Base-by-base conservation (phyloP, 2,113 vertebrate genomes). In the Lampris incognitus region DNA sequence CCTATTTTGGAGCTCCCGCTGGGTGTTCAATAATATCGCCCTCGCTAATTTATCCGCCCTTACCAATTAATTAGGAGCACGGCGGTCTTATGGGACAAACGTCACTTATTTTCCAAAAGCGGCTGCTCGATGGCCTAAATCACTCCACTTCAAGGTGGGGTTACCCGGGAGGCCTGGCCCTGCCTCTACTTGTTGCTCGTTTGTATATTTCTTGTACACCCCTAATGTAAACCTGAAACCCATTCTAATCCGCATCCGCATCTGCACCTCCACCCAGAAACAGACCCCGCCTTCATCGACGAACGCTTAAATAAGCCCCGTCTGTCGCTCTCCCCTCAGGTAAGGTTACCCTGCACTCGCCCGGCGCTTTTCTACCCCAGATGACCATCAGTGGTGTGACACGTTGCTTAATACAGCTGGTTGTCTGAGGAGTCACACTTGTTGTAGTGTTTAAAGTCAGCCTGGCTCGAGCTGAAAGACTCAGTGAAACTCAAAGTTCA, bases 31-130 rank as follows among this genome's bases (percentile, higher is more conserved):
- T 84, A 88, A 93, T 92, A 91, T 84, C 71, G 37, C 58, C 39
- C 58, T 57, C 66, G 79, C 84, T 78, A 84, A 92, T 93, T 89
- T 88, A 87, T 88, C 72, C 72, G 86, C 84, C 84, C 84, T 66
- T 48, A 84, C 76, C 89, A 88, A 80, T 93, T 93, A 91, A 94
- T 92, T 91, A 91, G 83, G 91, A 91, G 68, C 89, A 80, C 6
- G 39, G 70, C 66, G 72, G 48, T 87, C 92, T 76, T 60, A 69
- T 87, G 90, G 91, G 90, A 91, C 61, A 83, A 70, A 85, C 89
- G 87, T 92, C 88, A 86, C 85, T 89, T 92, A 91, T 93, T 92
- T 92, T 92, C 79, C 86, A 77, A 89, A 81, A 79, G 80, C 81
- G 84, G 85, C 87, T 67, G 75, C 73, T 76, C 24, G 72, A 75